A percentile compares a stretch with the other conserved stretches of the same genome.
Evolutionary conservation across 2,113 vertebrate species (phyloP).

Genomic region (Thryonomys swinderianus): DNA sequence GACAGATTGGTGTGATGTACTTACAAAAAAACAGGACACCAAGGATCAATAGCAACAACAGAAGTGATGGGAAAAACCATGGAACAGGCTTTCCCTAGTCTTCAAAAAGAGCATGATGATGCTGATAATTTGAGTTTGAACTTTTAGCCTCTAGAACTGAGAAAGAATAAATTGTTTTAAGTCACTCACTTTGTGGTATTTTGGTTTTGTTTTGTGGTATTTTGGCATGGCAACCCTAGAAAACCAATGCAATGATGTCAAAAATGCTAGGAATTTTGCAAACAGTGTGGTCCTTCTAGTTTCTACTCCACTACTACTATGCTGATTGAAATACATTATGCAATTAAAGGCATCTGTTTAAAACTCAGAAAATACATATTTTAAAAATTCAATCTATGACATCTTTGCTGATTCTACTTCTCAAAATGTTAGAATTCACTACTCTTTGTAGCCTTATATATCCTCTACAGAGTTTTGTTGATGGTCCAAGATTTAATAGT

Average conservation of each 20-base stretch:
- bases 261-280: constrained; percentile 28
- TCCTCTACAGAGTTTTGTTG: neutral
- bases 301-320: constrained; percentile 20
- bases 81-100: neutral
- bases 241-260: constrained; percentile 18
- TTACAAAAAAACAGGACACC: neutral
- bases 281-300: neutral
- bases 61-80: neutral
- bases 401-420: neutral
- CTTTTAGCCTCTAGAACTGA: neutral
- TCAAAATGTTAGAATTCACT: constrained; percentile 18
- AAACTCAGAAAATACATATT: constrained; percentile 27
- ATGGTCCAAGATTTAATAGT: neutral
- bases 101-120: neutral
- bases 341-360: constrained; percentile 20
- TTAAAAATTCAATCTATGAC: constrained; percentile 26
- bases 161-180: constrained; percentile 39
- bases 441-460: constrained; percentile 9
- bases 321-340: constrained; percentile 21
- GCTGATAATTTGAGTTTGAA: neutral
- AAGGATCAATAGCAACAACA: neutral
- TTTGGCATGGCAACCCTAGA: neutral
- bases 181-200: neutral
- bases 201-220: neutral
- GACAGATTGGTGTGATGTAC: neutral